Percentiles rank a stretch among this genome's conserved stretches.
Evolutionary conservation across 2,797 vertebrate genomes (phyloP).

Genomic region (Holocentrus rufus): DNA sequence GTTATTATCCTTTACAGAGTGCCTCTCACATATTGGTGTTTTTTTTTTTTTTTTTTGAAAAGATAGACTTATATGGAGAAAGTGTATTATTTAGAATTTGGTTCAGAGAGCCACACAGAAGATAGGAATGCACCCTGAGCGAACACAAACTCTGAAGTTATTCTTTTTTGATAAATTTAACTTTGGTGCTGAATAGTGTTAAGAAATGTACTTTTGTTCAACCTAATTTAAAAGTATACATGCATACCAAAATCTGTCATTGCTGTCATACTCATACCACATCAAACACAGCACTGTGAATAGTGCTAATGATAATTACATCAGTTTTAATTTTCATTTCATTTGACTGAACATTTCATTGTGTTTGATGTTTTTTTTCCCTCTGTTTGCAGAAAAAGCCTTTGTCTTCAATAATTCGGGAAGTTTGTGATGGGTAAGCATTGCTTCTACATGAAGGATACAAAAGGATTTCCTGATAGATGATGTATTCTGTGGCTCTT

Average conservation of each 20-base stretch:
- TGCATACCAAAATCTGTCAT: not conserved
- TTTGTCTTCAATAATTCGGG: slow-evolving; percentile 94
- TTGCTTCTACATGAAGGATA: not conserved
- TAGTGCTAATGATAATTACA: not conserved
- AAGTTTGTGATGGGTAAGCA: slow-evolving; percentile 97
- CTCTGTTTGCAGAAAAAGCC: slow-evolving; percentile 90
- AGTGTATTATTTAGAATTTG: too few species aligned
- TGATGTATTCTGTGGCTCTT: not conserved
- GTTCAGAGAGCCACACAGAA: too few species aligned
- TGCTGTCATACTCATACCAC: not conserved
- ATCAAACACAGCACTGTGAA: not conserved
- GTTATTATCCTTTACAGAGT: too few species aligned
- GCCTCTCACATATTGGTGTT: too few species aligned
- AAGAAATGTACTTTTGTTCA: too few species aligned
- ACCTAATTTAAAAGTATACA: too few species aligned
- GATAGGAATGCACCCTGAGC: too few species aligned
- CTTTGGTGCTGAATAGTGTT: too few species aligned
- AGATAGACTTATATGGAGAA: too few species aligned
- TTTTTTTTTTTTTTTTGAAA: too few species aligned
- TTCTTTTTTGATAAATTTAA: too few species aligned
- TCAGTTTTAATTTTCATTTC: not conserved
- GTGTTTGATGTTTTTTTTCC: slow-evolving; percentile 9
- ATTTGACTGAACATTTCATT: not conserved
- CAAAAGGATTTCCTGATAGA: not conserved
- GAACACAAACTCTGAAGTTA: too few species aligned